These are phyloP conservation scores for Caenorhabditis brenneri DNA, from an alignment of 1,140 invertebrate species.

Conservation along the genomic window DNA sequence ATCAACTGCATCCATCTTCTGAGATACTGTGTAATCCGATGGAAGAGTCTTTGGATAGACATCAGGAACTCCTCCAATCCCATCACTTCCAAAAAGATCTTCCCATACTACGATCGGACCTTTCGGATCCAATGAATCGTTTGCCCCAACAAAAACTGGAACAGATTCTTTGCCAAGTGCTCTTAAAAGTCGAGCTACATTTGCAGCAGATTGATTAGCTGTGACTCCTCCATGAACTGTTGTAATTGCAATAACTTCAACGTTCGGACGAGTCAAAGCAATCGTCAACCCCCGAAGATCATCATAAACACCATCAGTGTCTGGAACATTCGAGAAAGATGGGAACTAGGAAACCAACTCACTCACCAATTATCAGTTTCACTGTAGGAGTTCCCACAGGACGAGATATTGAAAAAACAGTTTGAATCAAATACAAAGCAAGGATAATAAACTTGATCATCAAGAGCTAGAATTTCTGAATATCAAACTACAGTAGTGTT, in stretches of 20 bases:
- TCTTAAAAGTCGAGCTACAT: not conserved
- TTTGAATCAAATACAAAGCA: not conserved
- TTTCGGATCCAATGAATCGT: slow-evolving; percentile 4
- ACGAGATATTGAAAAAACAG: not conserved
- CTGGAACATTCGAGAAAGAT: not conserved
- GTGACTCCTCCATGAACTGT: slow-evolving; percentile 19
- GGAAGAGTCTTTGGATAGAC: not conserved
- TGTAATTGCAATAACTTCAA: slow-evolving; percentile 13
- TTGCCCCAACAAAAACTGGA: not conserved
- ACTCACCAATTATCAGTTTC: slow-evolving; percentile 13
- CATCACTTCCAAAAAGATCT: slow-evolving; percentile 1
- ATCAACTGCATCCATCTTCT: not conserved
- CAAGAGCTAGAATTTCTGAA: no score
- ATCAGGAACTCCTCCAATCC: slow-evolving; percentile 16
- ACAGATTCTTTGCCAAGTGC: not conserved
- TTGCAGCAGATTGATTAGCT: slow-evolving; percentile 15
- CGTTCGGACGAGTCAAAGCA: not conserved
- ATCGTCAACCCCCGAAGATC: slow-evolving; percentile 6
- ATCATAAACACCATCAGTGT: slow-evolving; percentile 13
- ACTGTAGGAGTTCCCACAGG: no score
- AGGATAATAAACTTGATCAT: not conserved
- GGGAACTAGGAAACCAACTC: not conserved
- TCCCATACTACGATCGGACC: not conserved
- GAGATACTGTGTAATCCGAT: not conserved
- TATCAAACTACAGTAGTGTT: not conserved